A percentile compares a stretch with the other conserved stretches of the same genome.
These are phyloP conservation scores for Lamprologus ornatipinnis DNA, from an alignment of 2,113 vertebrate species.

Conservation along the genomic window DNA sequence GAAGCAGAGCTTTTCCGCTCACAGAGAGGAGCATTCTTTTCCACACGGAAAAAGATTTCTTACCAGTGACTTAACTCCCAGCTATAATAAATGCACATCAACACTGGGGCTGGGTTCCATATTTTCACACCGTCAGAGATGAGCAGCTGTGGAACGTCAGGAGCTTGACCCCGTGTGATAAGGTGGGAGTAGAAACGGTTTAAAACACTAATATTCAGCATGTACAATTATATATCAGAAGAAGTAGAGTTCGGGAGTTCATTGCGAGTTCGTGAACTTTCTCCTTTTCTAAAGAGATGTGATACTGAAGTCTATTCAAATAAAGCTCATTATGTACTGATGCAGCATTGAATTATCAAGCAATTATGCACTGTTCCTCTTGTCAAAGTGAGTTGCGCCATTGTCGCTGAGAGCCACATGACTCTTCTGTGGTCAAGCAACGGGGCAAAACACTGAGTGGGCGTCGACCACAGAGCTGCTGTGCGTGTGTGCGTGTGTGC, in stretches of 20 bases:
- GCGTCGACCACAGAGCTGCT: neutral
- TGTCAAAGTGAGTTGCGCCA: neutral
- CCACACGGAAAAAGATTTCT: neutral
- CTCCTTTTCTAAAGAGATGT: neutral
- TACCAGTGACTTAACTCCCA: neutral
- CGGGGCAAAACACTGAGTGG: neutral
- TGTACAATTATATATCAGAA: neutral
- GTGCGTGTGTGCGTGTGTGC: neutral
- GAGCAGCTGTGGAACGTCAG: constrained; percentile 5
- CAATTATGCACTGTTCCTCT: neutral
- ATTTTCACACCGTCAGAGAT: neutral
- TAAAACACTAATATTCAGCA: neutral
- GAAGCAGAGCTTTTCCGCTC: neutral
- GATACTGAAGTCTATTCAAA: neutral
- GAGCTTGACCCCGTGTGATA: neutral
- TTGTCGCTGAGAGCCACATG: neutral
- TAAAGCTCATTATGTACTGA: neutral
- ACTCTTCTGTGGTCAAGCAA: neutral
- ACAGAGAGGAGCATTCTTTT: neutral
- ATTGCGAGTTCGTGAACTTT: constrained; percentile 10
- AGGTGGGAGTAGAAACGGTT: neutral
- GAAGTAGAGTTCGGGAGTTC: neutral
- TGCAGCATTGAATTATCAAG: neutral
- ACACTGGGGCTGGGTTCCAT: constrained; percentile 1
- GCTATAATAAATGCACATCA: neutral